Percentiles rank a stretch among this genome's conserved stretches.
Evolutionary conservation across 2,113 vertebrate genomes (phyloP).

Genomic region (Phocoena phocoena): DNA sequence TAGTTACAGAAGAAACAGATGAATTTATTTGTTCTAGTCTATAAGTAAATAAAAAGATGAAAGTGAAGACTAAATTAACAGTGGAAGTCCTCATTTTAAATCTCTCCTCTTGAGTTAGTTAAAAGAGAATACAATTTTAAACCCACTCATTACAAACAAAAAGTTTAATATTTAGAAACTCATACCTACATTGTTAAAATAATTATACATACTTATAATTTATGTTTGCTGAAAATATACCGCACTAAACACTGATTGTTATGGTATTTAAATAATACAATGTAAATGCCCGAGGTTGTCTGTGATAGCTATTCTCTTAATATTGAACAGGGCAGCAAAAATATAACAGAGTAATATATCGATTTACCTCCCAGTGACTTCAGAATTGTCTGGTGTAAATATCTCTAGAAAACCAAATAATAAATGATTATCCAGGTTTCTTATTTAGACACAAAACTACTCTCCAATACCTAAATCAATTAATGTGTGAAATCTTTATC

Average conservation of each 20-base stretch:
- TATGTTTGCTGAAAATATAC: background rate
- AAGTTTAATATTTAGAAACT: background rate
- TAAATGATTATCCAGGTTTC: conserved; percentile 20
- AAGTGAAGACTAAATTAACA: conserved; percentile 31
- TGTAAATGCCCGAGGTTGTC: background rate
- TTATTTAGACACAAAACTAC: conserved; percentile 30
- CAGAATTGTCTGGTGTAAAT: background rate
- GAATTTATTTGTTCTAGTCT: background rate
- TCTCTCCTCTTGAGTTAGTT: background rate
- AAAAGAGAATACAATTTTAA: background rate
- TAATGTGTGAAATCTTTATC: conserved; percentile 24
- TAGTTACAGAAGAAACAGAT: background rate
- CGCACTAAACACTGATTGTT: background rate
- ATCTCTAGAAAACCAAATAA: conserved; percentile 12
- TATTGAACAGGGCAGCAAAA: background rate
- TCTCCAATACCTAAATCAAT: conserved; percentile 21
- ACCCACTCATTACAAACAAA: background rate
- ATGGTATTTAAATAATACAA: conserved; percentile 37
- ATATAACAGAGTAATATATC: background rate
- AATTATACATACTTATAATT: background rate
- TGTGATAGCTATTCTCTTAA: background rate
- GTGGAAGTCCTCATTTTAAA: background rate
- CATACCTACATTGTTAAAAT: conserved; percentile 17
- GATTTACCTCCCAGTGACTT: conserved; percentile 27
- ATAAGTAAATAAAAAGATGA: conserved; percentile 1